Conservation (phyloP, 2,888 invertebrate species). For the Amphipyra tragopoginis region DNA sequence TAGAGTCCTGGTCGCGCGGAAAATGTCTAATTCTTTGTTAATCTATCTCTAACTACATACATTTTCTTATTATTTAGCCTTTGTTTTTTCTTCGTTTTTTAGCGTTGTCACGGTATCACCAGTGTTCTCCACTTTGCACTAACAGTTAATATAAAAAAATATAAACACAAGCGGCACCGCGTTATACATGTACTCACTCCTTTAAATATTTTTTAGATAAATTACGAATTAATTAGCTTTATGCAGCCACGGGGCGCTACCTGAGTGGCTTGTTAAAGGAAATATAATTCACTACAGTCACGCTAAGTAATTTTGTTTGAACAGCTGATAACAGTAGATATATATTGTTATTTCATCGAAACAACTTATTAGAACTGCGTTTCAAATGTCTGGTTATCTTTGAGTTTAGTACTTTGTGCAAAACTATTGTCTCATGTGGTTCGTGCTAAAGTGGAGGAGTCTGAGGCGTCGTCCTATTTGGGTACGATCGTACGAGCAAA, state of each 20-base stretch:
- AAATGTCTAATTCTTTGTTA: too few species aligned
- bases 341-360: neutral
- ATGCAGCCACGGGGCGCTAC: slow-evolving; percentile 22
- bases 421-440: neutral
- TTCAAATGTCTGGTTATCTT: neutral
- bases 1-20: too few species aligned
- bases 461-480: too few species aligned
- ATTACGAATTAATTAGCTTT: slow-evolving; percentile 20
- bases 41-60: too few species aligned
- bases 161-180: neutral
- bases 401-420: neutral
- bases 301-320: slow-evolving; percentile 7
- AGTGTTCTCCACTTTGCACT: too few species aligned
- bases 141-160: too few species aligned
- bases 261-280: slow-evolving; percentile 33
- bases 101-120: too few species aligned
- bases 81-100: too few species aligned
- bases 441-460: too few species aligned
- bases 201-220: slow-evolving; percentile 7
- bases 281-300: slow-evolving; percentile 3
- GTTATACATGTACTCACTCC: slow-evolving; percentile 1
- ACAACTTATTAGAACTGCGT: neutral
- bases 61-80: too few species aligned
- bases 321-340: slow-evolving; percentile 15
- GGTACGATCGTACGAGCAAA: too few species aligned